Base-by-base conservation (phyloP, 2,888 invertebrate species). In the Dynastes tityus region DNA sequence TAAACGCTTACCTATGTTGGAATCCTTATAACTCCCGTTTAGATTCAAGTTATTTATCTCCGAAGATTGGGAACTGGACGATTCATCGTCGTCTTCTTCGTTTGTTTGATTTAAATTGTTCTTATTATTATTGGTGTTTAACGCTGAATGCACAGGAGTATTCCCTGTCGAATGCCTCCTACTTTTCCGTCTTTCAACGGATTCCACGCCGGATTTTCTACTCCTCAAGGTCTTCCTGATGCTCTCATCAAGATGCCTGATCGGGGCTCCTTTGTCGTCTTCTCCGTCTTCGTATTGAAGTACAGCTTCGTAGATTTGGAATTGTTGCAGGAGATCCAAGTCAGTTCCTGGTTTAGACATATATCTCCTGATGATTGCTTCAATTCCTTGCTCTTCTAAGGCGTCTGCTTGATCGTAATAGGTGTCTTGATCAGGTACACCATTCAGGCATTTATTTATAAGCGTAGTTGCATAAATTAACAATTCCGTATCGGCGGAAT, bases 351-450 rank as follows among this genome's bases (percentile, higher is more conserved):
- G 96, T 88, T 96, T 95, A 11, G 95, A 94, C 95, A 97, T 96
- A 87, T 97, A 97, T 87, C 95, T 91, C 86, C 96, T 95, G 82
- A 97, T 95, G 40, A 97, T 94, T 73, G 93, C 92, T 87, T 97
- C 96, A 89, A 97, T 96, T 29, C 96, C 96, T 87, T 97, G 98
- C 83, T 98, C 97, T 87, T 99, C 99, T 81, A 99, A 90, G 29
- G 95, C 93, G 89, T 99, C 99, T 3, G 98, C 96, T 87, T 99
- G 97, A 88, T 99, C 98, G 87, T 98, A 99, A 89, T 98, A 99
- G 29, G 96, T 95, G 87, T 99, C 98, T 89, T 97, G 96, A 89
- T 98, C 98, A 1, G 96, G 96, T 75, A 98, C 93, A 51, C 97
- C 97, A 86, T 96, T 97, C 53, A 98, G 90, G 68, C 97, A 96